Evolutionary conservation across 2,888 invertebrate genomes (phyloP).

Genomic region (Opisthograptis luteolata): DNA sequence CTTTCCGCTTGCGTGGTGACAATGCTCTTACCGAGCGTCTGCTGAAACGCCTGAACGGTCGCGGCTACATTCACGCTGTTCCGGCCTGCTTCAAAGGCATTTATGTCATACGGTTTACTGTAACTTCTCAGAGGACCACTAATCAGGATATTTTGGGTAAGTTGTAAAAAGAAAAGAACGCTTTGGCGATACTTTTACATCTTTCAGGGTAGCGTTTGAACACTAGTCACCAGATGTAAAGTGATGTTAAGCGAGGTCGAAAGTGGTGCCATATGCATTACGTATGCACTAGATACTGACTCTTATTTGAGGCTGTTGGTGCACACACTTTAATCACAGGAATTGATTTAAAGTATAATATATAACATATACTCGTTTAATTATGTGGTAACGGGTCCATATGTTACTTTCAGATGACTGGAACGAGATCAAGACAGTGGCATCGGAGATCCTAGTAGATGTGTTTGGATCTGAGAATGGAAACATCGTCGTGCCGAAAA

Average conservation of each 20-base stretch:
- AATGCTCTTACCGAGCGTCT: constrained; percentile 94
- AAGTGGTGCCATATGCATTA: too few species aligned
- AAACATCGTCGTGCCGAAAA: constrained; percentile 80
- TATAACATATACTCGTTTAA: too few species aligned
- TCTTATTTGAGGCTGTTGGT: too few species aligned
- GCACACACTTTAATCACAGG: too few species aligned
- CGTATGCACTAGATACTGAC: too few species aligned
- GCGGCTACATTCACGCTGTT: constrained; percentile 96
- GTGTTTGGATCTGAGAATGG: constrained; percentile 84
- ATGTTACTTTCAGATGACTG: constrained; percentile 87
- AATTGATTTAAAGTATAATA: too few species aligned
- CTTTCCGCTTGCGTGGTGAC: constrained; percentile 94
- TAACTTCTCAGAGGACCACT: constrained; percentile 94
- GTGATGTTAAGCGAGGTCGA: too few species aligned
- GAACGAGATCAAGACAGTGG: constrained; percentile 91
- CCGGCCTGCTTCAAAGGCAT: constrained; percentile 96
- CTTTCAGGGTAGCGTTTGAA: too few species aligned
- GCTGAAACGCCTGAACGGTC: constrained; percentile 93
- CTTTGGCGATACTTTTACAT: too few species aligned
- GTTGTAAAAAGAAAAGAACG: too few species aligned
- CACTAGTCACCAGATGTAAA: too few species aligned
- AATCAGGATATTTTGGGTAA: constrained; percentile 87
- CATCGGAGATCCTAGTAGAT: constrained; percentile 87
- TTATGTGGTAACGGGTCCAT: not conserved
- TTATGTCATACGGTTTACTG: constrained; percentile 96